A percentile compares a stretch with the other conserved stretches of the same genome.
Conservation (phyloP, 2,113 vertebrate genomes). For the Pedetes capensis region DNA sequence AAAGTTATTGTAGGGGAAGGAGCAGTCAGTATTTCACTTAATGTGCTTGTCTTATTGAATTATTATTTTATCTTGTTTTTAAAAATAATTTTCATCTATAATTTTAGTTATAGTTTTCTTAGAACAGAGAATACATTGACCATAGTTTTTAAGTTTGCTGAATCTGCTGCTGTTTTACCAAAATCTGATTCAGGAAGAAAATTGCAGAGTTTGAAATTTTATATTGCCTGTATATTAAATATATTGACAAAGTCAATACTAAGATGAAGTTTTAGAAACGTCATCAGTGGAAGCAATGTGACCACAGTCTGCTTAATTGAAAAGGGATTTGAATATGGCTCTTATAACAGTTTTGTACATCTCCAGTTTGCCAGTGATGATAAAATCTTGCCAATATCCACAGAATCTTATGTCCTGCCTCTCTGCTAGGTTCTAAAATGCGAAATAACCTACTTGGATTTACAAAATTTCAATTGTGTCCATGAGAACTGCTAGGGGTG, state of each 20-base stretch:
- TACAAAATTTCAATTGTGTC: neutral
- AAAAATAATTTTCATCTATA: neutral
- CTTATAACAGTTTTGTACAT: neutral
- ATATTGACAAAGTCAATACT: neutral
- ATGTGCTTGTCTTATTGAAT: neutral
- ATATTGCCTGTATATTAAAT: neutral
- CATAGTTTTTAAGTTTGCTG: neutral
- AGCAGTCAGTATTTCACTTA: neutral
- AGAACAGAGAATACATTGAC: neutral
- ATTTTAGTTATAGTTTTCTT: neutral
- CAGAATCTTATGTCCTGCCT: neutral
- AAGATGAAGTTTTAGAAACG: slow-evolving; percentile 12
- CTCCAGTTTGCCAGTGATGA: neutral
- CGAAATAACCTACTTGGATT: neutral
- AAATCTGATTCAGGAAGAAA: neutral
- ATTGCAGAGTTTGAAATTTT: neutral
- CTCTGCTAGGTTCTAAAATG: slow-evolving; percentile 9
- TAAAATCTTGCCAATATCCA: slow-evolving; percentile 39
- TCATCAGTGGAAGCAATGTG: neutral
- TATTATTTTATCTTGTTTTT: neutral
- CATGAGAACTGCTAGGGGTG: neutral
- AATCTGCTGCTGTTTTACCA: neutral
- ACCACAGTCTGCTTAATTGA: neutral
- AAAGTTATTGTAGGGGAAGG: neutral
- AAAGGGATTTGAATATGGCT: slow-evolving; percentile 35